Percentiles rank a stretch among this genome's conserved stretches.
phyloP scores from a whole-genome alignment of 1,140 invertebrate genomes.

The Zaprionus gabonicus region DNA sequence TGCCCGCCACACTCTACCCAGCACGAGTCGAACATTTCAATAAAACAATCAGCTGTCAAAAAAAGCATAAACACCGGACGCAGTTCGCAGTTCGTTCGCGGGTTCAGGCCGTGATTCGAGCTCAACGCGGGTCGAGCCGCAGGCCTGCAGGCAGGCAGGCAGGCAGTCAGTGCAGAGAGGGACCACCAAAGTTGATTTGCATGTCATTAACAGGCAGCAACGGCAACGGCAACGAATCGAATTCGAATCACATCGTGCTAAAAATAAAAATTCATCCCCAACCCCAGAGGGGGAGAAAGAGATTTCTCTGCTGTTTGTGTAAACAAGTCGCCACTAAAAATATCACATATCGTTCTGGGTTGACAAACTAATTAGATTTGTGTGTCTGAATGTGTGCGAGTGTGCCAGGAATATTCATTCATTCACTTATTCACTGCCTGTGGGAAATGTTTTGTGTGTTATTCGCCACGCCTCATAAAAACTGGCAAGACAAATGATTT shows the following conservation, averaged over 20 bases:
- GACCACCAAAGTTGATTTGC: slow-evolving; percentile 77
- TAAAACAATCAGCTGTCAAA: slow-evolving; percentile 74
- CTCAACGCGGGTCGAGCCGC: slow-evolving; percentile 27
- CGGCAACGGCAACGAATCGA: slow-evolving; percentile 49
- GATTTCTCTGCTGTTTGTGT: slow-evolving; percentile 25
- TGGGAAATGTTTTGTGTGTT: slow-evolving; percentile 48
- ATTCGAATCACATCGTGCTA: slow-evolving; percentile 23
- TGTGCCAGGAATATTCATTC: slow-evolving; percentile 9
- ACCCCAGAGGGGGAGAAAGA: not conserved
- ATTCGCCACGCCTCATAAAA: slow-evolving; percentile 31
- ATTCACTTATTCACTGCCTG: slow-evolving; percentile 5
- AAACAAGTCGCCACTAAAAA: slow-evolving; percentile 74
- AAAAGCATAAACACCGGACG: slow-evolving; percentile 48
- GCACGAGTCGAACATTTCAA: slow-evolving; percentile 54
- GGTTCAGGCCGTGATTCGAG: slow-evolving; percentile 3
- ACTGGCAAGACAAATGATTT: slow-evolving; percentile 33
- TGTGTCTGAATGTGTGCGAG: not conserved
- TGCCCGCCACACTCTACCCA: slow-evolving; percentile 8
- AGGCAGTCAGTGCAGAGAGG: not conserved
- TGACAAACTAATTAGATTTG: slow-evolving; percentile 65
- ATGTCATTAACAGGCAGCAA: slow-evolving; percentile 69
- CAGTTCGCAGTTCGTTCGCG: not conserved
- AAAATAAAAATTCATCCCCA: slow-evolving; percentile 32
- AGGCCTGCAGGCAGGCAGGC: slow-evolving; percentile 4
- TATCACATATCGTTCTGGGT: slow-evolving; percentile 67